phyloP scores from a whole-genome alignment of 2,797 vertebrate genomes.

The Serranus cabrilla region DNA sequence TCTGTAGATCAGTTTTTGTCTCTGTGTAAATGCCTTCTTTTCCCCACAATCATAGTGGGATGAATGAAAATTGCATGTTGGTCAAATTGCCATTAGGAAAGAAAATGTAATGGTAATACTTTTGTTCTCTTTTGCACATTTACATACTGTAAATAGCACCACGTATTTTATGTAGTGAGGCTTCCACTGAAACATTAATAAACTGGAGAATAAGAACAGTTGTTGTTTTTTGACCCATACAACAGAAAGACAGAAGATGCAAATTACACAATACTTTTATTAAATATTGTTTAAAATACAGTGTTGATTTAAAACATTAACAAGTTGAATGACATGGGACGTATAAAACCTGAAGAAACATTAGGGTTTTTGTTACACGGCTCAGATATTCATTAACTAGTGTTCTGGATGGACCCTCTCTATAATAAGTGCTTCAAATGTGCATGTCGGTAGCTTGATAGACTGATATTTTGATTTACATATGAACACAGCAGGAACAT shows the following conservation, averaged over 20 bases:
- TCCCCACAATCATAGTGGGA: constrained; percentile 8
- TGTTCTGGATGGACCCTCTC: constrained; percentile 56
- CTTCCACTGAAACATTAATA: constrained; percentile 59
- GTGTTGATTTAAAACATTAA: constrained; percentile 54
- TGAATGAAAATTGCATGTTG: constrained; percentile 43
- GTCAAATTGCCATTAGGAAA: constrained; percentile 26
- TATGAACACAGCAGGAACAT: constrained; percentile 28
- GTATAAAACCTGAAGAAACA: constrained; percentile 36
- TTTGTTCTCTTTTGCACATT: constrained; percentile 48
- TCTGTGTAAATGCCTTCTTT: constrained; percentile 24
- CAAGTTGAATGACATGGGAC: constrained; percentile 3
- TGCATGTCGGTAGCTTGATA: constrained; percentile 18
- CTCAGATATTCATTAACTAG: constrained; percentile 71
- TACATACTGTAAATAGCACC: constrained; percentile 47
- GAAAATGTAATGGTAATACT: constrained; percentile 5
- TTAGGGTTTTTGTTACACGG: constrained; percentile 36
- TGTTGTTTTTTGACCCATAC: constrained; percentile 16
- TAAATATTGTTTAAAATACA: constrained; percentile 75
- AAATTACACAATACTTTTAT: constrained; percentile 65
- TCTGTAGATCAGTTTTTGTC: background rate
- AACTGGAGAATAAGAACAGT: constrained; percentile 37
- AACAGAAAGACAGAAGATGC: background rate
- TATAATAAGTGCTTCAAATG: constrained; percentile 64
- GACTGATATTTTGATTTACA: constrained; percentile 35
- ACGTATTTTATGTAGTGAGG: constrained; percentile 57